Evolutionary conservation across 2,113 vertebrate genomes (phyloP).

Genomic region (Solea solea): DNA sequence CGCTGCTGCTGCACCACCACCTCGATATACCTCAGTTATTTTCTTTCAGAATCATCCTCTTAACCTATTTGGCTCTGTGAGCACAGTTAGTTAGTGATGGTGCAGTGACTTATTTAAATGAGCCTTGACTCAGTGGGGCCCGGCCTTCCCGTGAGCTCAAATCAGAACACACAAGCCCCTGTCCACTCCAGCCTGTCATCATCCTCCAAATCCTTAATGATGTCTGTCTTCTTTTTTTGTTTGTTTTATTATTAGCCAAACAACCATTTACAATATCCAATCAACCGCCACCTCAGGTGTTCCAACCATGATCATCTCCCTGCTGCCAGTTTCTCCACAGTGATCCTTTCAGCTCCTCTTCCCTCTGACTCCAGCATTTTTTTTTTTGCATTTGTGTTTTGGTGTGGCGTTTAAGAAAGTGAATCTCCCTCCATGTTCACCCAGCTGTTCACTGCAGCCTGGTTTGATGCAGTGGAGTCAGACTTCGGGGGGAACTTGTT

Average conservation of each 20-base stretch:
- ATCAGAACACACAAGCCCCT: constrained; percentile 58
- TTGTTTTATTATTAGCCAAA: constrained; percentile 2
- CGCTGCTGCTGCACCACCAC: constrained; percentile 10
- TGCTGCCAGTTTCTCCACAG: constrained; percentile 39
- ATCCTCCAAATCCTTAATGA: constrained; percentile 68
- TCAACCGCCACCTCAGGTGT: constrained; percentile 47
- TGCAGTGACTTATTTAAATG: constrained; percentile 78
- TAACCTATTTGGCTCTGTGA: constrained; percentile 69
- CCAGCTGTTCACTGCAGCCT: constrained; percentile 48
- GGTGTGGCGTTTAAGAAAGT: constrained; percentile 44
- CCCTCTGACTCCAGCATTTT: constrained; percentile 32
- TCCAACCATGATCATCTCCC: constrained; percentile 46
- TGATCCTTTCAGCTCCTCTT: constrained; percentile 53
- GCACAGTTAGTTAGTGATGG: constrained; percentile 63
- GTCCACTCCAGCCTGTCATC: constrained; percentile 62
- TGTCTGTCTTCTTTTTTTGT: constrained; percentile 45
- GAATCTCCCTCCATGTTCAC: constrained; percentile 46
- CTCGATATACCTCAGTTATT: background rate
- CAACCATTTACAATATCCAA: constrained; percentile 61
- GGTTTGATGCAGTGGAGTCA: constrained; percentile 58
- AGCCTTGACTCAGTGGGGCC: constrained; percentile 71
- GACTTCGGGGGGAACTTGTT: constrained; percentile 48
- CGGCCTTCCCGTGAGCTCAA: constrained; percentile 67
- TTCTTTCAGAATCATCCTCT: constrained; percentile 46
- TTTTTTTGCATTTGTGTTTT: constrained; percentile 47